Conservation (phyloP, 2,797 vertebrate genomes). For the Simalia tracyae region DNA sequence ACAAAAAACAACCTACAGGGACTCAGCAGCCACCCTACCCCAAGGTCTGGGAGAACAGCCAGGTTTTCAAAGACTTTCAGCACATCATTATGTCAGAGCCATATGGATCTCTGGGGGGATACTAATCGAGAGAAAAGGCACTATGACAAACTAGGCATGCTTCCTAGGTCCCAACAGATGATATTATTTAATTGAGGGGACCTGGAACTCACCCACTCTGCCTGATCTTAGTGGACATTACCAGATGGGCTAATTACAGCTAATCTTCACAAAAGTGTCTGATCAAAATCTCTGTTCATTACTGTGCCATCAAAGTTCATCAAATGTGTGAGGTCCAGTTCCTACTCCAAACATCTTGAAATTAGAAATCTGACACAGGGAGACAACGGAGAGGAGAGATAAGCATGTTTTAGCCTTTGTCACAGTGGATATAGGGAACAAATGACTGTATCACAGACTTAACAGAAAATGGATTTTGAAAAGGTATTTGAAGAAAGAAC, state of each 20-base stretch:
- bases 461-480: not conserved
- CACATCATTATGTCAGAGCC: not conserved
- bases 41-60: not conserved
- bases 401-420: not conserved
- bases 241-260: not conserved
- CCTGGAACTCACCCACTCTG: not conserved
- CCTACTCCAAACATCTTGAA: not conserved
- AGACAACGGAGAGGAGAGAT: not conserved
- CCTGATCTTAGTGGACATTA: not conserved
- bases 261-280: not conserved
- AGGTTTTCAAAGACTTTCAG: not conserved
- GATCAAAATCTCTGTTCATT: not conserved
- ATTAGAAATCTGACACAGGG: not conserved
- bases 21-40: not conserved
- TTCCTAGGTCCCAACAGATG: not conserved
- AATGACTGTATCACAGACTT: not conserved
- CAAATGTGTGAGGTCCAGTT: not conserved
- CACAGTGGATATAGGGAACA: not conserved
- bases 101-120: not conserved
- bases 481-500: not conserved
- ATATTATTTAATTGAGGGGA: not conserved
- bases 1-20: not conserved
- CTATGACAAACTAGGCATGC: not conserved
- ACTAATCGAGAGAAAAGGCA: not conserved
- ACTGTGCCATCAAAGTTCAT: not conserved